A percentile compares a stretch with the other conserved stretches of the same genome.
Conservation (phyloP, 2,888 invertebrate species). For the Altica lythri region DNA sequence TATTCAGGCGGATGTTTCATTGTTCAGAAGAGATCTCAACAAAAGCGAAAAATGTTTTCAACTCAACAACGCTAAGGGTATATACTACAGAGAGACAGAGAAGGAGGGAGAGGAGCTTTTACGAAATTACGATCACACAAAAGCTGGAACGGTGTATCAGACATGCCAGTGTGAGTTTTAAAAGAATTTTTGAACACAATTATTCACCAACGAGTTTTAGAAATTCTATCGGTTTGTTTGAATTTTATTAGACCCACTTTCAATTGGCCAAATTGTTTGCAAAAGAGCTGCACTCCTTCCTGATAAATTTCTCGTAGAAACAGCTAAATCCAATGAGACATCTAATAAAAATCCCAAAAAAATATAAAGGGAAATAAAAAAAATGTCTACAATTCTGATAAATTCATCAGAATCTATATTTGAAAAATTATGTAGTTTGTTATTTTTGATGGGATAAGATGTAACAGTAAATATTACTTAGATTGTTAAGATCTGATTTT, state of each 20-base stretch:
- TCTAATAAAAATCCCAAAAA: no score
- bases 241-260: constrained; percentile 8
- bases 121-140: constrained; percentile 25
- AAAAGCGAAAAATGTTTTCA: constrained; percentile 26
- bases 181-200: constrained; percentile 19
- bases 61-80: constrained; percentile 21
- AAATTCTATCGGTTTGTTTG: constrained; percentile 12
- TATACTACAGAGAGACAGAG: constrained; percentile 1
- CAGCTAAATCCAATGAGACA: neutral
- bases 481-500: no score
- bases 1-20: constrained; percentile 27
- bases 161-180: constrained; percentile 14
- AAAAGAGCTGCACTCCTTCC: no score
- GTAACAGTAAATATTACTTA: no score
- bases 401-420: no score
- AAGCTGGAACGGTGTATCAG: constrained; percentile 22
- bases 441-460: no score
- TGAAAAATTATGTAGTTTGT: no score
- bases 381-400: no score
- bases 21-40: constrained; percentile 21
- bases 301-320: no score
- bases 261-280: neutral
- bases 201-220: constrained; percentile 13
- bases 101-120: constrained; percentile 17
- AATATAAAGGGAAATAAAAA: no score